Base-by-base conservation (phyloP, 2,797 vertebrate genomes). In the Passerculus sandwichensis region DNA sequence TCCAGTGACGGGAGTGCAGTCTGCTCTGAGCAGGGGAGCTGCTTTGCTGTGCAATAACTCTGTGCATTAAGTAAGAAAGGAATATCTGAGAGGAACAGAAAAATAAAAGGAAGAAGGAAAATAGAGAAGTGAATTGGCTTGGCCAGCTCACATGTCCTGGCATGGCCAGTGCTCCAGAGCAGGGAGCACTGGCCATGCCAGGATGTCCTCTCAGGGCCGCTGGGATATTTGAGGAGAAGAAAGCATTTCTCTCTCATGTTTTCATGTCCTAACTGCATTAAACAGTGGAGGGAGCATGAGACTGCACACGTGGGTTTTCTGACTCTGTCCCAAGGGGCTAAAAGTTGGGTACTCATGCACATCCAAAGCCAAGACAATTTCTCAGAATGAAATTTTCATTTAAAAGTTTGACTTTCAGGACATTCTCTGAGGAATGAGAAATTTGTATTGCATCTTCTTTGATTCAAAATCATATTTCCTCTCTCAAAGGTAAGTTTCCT, bases 251-350 rank as follows among this genome's bases (percentile, higher is more conserved):
- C 4, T 44, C 29, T 30, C 51, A 19, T 53, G 29, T 53, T 67
- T 88, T 73, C 14, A 25, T 60, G 13, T 75, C 42, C 50, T 56
- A 75, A 36, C 15, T 77, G 8, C 30, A 51, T 13, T 32, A 20
- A 70, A 29, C 11, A 25, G 17, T 75, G 62, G 19, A 71, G 36
- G 18, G 27, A 72, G 4, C 1, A 3, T 56, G 59, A 66, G 27
- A 26, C 30, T 88, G 23, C 4, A 14, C 1, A 2, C 2, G 0
- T 44, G 25, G 17, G 19, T 69, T 80, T 73, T 57, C 23, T 1
- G 4, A 36, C 26, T 90, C 21, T 62, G 20, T 11, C 19, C 19
- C 36, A 51, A n/a, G 38, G 5, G 26, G 5, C 10, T 26, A 74
- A n/a, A 71, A 74, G 2, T 15, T 77, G 16, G 8, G 8, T 73